Percentiles rank a stretch among this genome's conserved stretches.
Conservation (phyloP, 2,888 invertebrate genomes). For the Andrena camellia region DNA sequence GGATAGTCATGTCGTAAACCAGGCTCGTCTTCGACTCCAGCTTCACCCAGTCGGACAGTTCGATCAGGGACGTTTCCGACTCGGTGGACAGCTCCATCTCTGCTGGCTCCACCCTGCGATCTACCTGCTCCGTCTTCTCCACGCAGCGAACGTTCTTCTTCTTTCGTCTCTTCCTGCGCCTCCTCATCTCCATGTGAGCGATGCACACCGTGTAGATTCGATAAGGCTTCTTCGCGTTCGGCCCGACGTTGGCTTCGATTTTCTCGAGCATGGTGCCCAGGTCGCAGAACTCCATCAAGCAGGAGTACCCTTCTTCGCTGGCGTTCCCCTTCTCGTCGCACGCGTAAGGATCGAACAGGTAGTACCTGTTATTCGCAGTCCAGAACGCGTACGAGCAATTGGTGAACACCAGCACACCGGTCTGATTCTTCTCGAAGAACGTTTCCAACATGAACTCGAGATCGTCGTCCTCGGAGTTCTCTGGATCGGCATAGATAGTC, state of each 20-base stretch:
- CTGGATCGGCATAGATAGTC: constrained; percentile 75
- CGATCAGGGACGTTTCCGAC: constrained; percentile 72
- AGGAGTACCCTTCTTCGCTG: constrained; percentile 68
- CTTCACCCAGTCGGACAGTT: constrained; percentile 75
- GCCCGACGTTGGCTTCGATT: constrained; percentile 73
- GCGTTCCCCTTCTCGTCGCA: constrained; percentile 77
- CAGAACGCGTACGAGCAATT: constrained; percentile 81
- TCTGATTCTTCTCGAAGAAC: constrained; percentile 73
- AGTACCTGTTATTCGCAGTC: constrained; percentile 71
- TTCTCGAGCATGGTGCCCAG: constrained; percentile 69
- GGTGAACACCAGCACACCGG: constrained; percentile 78
- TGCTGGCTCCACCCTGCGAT: constrained; percentile 3
- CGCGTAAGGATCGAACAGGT: constrained; percentile 81
- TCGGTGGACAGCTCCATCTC: constrained; percentile 16
- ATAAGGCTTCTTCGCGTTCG: constrained; percentile 68
- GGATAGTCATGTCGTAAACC: constrained; percentile 60
- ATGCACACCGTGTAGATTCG: constrained; percentile 77
- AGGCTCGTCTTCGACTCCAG: constrained; percentile 49
- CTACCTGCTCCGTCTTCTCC: constrained; percentile 35
- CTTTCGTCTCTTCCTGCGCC: constrained; percentile 51
- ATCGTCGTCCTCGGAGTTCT: constrained; percentile 69
- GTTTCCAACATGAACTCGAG: constrained; percentile 60
- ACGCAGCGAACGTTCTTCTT: constrained; percentile 19
- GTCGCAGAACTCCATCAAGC: constrained; percentile 75
- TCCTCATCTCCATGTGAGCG: constrained; percentile 74